Evolutionary conservation across 2,113 vertebrate species (phyloP).

Genomic region (Xerus inauris): DNA sequence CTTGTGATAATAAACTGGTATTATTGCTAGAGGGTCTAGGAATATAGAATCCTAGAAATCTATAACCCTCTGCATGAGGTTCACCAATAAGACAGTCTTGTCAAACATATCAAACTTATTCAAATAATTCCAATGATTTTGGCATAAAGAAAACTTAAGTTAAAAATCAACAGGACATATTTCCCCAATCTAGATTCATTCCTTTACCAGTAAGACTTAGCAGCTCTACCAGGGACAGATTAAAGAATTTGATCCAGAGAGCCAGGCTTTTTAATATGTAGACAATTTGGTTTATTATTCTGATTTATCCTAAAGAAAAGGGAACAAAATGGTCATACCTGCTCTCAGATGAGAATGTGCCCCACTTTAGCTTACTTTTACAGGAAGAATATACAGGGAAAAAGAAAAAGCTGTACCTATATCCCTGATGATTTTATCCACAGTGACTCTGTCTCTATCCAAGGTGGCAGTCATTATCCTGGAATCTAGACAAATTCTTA

Average conservation of each 20-base stretch:
- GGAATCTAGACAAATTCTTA: background rate
- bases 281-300: background rate
- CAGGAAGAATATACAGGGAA: background rate
- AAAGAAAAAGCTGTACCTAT: fast-evolving
- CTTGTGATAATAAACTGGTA: background rate
- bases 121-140: background rate
- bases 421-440: background rate
- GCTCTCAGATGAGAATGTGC: background rate
- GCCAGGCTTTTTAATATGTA: background rate
- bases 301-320: background rate
- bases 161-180: background rate
- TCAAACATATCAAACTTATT: background rate
- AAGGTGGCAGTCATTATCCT: background rate
- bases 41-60: background rate
- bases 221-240: background rate
- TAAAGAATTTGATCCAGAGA: background rate
- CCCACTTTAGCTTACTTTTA: background rate
- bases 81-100: background rate
- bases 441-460: background rate
- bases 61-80: background rate
- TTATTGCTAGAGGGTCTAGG: background rate
- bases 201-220: background rate
- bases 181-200: background rate
- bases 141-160: background rate
- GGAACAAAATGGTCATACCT: background rate